A percentile compares a stretch with the other conserved stretches of the same genome.
Conservation (phyloP, 35 echinoderm and acorn worm genomes). For the Antedon bifida region DNA sequence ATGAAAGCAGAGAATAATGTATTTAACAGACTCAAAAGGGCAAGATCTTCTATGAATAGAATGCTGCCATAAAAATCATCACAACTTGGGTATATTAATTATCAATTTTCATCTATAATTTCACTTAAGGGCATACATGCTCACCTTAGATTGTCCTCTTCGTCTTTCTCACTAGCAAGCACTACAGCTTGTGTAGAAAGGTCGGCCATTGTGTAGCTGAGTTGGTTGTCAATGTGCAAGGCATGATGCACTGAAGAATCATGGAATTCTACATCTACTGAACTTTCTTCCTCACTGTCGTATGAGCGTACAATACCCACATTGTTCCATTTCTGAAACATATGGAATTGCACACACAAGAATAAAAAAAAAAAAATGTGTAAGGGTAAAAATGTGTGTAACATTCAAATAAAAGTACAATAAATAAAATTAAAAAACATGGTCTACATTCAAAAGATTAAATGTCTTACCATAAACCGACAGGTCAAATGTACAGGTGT, state of each 20-base stretch:
- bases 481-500: conserved; percentile 81
- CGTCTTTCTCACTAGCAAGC: conserved; percentile 44
- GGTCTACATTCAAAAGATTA: neutral
- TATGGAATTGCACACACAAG: too few relatives aligned
- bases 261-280: conserved; percentile 98
- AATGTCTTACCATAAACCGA: conserved; percentile 76
- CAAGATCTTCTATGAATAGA: too few relatives aligned
- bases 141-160: conserved; percentile 53
- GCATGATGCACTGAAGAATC: conserved; percentile 87
- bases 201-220: conserved; percentile 80
- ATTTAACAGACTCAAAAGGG: too few relatives aligned
- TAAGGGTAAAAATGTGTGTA: too few relatives aligned
- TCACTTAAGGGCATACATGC: too few relatives aligned
- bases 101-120: too few relatives aligned
- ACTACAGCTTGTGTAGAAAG: conserved; percentile 59
- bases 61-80: too few relatives aligned
- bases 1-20: too few relatives aligned
- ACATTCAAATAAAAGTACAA: too few relatives aligned
- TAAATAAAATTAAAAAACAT: too few relatives aligned
- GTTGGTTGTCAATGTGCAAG: conserved; percentile 80
- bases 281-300: conserved; percentile 79
- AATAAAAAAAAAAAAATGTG: neutral
- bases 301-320: conserved; percentile 74
- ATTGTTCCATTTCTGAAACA: conserved; percentile 90
- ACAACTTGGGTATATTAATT: too few relatives aligned